These are phyloP conservation scores for Anoplophora glabripennis DNA, from an alignment of 1,140 invertebrate species.

Conservation along the genomic window DNA sequence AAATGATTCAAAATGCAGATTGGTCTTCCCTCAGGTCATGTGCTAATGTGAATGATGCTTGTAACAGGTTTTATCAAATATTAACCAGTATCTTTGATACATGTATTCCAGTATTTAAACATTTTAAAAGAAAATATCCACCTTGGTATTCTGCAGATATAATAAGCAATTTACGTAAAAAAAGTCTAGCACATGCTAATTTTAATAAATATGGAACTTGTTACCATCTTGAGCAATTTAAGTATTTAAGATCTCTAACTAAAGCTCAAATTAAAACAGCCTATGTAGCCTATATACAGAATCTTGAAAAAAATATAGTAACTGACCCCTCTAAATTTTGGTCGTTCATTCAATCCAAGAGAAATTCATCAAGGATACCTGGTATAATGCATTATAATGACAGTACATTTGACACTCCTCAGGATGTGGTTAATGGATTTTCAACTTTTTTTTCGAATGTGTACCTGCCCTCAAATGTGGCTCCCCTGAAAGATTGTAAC, in stretches of 20 bases:
- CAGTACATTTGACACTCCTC: no score
- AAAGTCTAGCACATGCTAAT: neutral
- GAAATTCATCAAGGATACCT: no score
- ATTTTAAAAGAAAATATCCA: slow-evolving; percentile 6
- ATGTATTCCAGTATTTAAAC: neutral
- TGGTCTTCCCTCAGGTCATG: neutral
- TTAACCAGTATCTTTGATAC: neutral
- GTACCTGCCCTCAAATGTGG: no score
- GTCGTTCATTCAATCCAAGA: no score
- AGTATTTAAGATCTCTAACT: neutral
- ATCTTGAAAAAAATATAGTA: no score
- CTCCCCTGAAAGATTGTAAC: no score
- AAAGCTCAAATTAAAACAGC: slow-evolving; percentile 1
- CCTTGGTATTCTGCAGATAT: neutral
- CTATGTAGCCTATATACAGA: neutral
- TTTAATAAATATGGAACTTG: neutral
- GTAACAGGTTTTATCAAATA: neutral
- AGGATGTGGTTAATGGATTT: no score
- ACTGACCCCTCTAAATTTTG: no score
- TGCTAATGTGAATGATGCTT: no score
- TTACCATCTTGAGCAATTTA: slow-evolving; percentile 1
- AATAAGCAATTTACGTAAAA: neutral
- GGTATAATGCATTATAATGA: no score
- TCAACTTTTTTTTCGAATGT: no score
- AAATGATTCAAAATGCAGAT: neutral